Conservation (phyloP, 2,797 vertebrate species). For the Acomys russatus region DNA sequence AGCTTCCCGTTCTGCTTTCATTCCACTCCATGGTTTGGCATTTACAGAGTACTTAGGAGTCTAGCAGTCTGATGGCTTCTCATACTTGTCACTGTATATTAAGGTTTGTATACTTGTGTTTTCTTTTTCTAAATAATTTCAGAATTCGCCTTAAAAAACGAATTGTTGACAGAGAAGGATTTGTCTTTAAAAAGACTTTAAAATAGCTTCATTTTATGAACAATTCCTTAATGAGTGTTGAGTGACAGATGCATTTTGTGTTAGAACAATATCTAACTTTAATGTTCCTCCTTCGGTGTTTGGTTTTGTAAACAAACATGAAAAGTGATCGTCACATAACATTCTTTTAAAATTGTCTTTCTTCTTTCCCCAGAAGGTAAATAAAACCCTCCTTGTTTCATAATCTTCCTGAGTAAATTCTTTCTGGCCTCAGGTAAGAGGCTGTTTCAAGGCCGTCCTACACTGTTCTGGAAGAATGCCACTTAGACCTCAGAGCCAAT, state of each 20-base stretch:
- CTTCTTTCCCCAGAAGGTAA: constrained; percentile 73
- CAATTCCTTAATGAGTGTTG: constrained; percentile 62
- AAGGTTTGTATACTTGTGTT: constrained; percentile 41
- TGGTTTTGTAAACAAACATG: constrained; percentile 72
- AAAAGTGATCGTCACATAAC: constrained; percentile 63
- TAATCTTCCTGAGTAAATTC: constrained; percentile 77
- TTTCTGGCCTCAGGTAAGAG: constrained; percentile 45
- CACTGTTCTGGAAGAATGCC: constrained; percentile 50
- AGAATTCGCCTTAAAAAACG: constrained; percentile 26
- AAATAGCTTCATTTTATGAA: constrained; percentile 61
- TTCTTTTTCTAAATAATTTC: constrained; percentile 65
- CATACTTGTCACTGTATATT: not conserved
- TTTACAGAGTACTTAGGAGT: constrained; percentile 44
- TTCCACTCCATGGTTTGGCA: not conserved
- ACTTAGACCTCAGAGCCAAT: constrained; percentile 52
- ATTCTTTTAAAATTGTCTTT: constrained; percentile 63
- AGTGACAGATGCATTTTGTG: constrained; percentile 52
- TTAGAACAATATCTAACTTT: constrained; percentile 62
- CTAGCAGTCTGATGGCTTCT: constrained; percentile 54
- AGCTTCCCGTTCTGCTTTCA: constrained; percentile 28
- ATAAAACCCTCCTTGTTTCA: constrained; percentile 68
- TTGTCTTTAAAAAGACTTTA: constrained; percentile 66
- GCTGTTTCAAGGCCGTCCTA: constrained; percentile 59
- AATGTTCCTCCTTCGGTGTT: constrained; percentile 67
- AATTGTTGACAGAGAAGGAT: constrained; percentile 24